Evolutionary conservation across 2,113 vertebrate genomes (phyloP).

Genomic region (Amazona guildingii): DNA sequence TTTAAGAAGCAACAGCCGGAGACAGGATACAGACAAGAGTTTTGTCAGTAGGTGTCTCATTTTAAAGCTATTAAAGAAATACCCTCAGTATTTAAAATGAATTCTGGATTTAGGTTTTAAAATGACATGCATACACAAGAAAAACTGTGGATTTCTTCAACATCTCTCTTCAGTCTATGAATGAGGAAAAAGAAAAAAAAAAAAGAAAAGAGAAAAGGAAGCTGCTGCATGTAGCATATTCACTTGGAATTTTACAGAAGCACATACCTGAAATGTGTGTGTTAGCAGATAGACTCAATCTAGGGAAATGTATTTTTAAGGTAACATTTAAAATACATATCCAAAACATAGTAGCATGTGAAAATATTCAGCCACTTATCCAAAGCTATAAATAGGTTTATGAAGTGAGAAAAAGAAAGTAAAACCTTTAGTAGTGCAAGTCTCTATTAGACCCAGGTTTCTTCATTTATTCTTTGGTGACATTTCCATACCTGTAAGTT

Average conservation of each 20-base stretch:
- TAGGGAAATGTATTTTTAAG: neutral
- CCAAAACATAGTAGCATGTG: neutral
- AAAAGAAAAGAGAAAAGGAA: neutral
- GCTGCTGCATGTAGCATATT: neutral
- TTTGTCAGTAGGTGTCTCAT: neutral
- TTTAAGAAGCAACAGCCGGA: neutral
- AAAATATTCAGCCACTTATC: neutral
- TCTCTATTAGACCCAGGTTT: neutral
- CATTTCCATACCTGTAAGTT: neutral
- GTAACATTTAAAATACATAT: neutral
- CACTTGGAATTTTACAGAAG: neutral
- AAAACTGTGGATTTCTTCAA: neutral
- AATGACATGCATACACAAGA: neutral
- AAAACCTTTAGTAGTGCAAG: neutral
- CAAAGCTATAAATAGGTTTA: neutral
- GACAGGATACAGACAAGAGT: neutral
- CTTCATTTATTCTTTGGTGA: neutral
- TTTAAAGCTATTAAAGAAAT: neutral
- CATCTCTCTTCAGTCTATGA: neutral
- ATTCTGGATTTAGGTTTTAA: neutral
- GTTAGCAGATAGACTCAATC: neutral
- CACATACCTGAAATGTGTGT: neutral
- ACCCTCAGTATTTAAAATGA: neutral
- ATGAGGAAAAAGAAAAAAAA: neutral
- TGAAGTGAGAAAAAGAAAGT: neutral